phyloP scores from a whole-genome alignment of 2,888 invertebrate species.

The Acholoe squamosa region DNA sequence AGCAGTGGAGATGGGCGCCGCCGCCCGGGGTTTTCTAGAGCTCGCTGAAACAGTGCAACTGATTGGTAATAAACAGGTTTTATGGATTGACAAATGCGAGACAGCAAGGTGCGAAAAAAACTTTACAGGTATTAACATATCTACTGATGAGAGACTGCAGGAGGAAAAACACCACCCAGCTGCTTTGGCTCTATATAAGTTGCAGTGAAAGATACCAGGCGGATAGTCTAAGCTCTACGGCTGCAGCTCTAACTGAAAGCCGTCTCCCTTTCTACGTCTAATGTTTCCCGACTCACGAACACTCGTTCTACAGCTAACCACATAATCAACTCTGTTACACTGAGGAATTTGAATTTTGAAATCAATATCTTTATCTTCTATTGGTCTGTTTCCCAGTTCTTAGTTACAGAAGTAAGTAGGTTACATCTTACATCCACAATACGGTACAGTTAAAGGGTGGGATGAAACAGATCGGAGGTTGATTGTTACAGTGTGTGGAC shows the following conservation, averaged over 20 bases:
- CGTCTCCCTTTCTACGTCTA: neutral
- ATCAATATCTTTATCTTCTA: neutral
- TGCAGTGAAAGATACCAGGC: constrained; percentile 11
- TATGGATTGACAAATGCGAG: constrained; percentile 52
- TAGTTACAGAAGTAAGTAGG: too few species aligned
- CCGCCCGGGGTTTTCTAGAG: neutral
- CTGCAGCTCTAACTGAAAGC: neutral
- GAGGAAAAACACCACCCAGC: constrained; percentile 26
- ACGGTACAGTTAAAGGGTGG: too few species aligned
- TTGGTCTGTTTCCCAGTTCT: neutral
- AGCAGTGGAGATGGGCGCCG: constrained; percentile 30
- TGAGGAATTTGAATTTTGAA: neutral
- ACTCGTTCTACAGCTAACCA: constrained; percentile 15
- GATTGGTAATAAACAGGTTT: constrained; percentile 59
- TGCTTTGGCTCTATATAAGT: neutral
- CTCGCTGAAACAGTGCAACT: constrained; percentile 65
- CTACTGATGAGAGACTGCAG: constrained; percentile 51
- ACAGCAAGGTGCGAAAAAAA: constrained; percentile 60
- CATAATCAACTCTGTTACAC: neutral
- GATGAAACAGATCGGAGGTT: neutral
- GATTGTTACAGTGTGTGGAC: neutral
- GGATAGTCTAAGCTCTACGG: constrained; percentile 7
- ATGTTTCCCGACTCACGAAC: neutral
- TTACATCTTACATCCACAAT: too few species aligned
- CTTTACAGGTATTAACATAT: constrained; percentile 32